Percentiles rank a stretch among this genome's conserved stretches.
Conservation (phyloP, 1,140 invertebrate genomes). For the Chironomus striatipennis region DNA sequence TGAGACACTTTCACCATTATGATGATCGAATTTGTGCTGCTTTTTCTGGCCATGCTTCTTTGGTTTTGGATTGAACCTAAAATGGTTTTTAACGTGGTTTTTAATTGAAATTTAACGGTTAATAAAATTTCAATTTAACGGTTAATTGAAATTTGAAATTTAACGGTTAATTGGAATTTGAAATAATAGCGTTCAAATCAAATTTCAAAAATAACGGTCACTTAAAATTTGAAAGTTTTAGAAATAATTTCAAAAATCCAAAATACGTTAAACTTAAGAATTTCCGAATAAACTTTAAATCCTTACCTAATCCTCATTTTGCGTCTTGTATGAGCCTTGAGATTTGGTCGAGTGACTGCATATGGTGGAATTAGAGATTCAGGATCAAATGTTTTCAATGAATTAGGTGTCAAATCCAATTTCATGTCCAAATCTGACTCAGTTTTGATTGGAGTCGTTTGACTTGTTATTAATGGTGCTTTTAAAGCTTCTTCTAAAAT, state of each 20-base stretch:
- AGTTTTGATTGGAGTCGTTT: not conserved
- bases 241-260: too few relatives aligned
- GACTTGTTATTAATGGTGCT: not conserved
- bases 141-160: too few relatives aligned
- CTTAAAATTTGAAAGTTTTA: too few relatives aligned
- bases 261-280: too few relatives aligned
- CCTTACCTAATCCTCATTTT: not conserved
- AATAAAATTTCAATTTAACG: too few relatives aligned
- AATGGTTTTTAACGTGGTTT: too few relatives aligned
- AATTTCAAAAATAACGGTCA: too few relatives aligned
- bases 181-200: too few relatives aligned
- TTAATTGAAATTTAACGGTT: too few relatives aligned
- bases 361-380: not conserved
- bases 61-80: not conserved
- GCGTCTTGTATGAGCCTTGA: not conserved
- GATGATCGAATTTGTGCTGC: not conserved
- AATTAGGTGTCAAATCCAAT: not conserved
- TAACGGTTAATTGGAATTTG: too few relatives aligned
- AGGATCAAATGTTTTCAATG: not conserved
- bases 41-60: not conserved
- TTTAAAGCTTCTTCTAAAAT: constrained; percentile 21
- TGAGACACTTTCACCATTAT: not conserved
- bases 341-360: not conserved
- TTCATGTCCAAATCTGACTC: not conserved
- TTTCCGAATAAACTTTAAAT: too few relatives aligned